These are phyloP conservation scores for Acromyrmex echinatior DNA, from an alignment of 1,140 invertebrate genomes.

Conservation along the genomic window DNA sequence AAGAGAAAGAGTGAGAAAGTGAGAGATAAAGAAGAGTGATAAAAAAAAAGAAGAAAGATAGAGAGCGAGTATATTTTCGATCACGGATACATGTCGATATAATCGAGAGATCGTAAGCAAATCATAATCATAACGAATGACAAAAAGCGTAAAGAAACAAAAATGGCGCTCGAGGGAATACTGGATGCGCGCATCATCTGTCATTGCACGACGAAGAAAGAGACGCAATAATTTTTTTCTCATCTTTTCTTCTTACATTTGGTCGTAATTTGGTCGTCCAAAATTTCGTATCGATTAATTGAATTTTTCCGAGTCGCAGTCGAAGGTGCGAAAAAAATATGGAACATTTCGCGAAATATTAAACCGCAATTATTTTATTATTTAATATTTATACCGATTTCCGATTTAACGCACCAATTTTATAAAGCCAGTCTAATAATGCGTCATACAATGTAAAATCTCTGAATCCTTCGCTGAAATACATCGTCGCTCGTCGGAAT, in stretches of 20 bases:
- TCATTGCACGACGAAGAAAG: conserved; percentile 32
- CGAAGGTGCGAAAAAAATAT: not conserved
- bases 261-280: not conserved
- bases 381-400: not conserved
- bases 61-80: conserved; percentile 48
- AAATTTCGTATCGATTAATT: not conserved
- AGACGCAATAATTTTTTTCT: not conserved
- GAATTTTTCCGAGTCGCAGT: not conserved
- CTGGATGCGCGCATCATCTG: conserved; percentile 46
- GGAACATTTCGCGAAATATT: not conserved
- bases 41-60: conserved; percentile 3
- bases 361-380: not conserved
- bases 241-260: not conserved
- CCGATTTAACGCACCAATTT: not conserved
- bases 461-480: not conserved
- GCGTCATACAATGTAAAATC: not conserved
- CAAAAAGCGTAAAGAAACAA: conserved; percentile 79
- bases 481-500: not conserved
- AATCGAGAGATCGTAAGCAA: conserved; percentile 69
- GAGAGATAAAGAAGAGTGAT: conserved; percentile 36
- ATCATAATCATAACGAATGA: conserved; percentile 76
- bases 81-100: conserved; percentile 10
- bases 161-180: conserved; percentile 73
- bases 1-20: conserved; percentile 51
- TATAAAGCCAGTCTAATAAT: not conserved